Evolutionary conservation across 2,797 vertebrate species (phyloP).

Genomic region (Enteromius afrohamiltoni): DNA sequence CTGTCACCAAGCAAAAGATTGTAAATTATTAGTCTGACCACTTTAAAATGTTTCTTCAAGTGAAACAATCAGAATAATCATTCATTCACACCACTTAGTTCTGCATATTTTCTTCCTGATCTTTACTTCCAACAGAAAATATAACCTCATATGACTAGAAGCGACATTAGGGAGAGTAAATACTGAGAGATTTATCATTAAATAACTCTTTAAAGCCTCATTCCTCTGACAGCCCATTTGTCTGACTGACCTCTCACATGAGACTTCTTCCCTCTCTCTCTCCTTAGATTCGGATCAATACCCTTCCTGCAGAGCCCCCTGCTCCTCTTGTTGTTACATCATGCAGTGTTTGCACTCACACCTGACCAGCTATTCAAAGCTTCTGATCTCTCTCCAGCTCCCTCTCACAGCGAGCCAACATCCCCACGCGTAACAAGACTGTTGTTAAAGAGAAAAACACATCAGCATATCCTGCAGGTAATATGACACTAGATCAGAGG

Average conservation of each 20-base stretch:
- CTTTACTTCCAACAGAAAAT: background rate
- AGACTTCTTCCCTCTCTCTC: background rate
- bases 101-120: background rate
- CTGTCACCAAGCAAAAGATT: background rate
- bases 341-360: constrained; percentile 34
- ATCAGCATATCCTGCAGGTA: constrained; percentile 30
- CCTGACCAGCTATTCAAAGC: constrained; percentile 1
- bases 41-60: background rate
- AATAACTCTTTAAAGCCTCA: background rate
- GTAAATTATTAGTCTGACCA: background rate
- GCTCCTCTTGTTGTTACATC: constrained; percentile 38
- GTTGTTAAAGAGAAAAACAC: constrained; percentile 26
- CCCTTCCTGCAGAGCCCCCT: constrained; percentile 7
- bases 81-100: background rate
- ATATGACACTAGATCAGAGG: constrained; percentile 28
- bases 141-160: background rate
- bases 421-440: constrained; percentile 3
- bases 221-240: background rate
- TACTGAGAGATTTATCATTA: background rate
- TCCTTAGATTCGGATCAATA: constrained; percentile 23
- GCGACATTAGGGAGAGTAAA: background rate
- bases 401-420: background rate
- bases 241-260: background rate
- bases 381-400: constrained; percentile 17
- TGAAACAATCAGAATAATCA: background rate